Conservation (phyloP, 1,140 invertebrate species). For the Drosophila ananassae region DNA sequence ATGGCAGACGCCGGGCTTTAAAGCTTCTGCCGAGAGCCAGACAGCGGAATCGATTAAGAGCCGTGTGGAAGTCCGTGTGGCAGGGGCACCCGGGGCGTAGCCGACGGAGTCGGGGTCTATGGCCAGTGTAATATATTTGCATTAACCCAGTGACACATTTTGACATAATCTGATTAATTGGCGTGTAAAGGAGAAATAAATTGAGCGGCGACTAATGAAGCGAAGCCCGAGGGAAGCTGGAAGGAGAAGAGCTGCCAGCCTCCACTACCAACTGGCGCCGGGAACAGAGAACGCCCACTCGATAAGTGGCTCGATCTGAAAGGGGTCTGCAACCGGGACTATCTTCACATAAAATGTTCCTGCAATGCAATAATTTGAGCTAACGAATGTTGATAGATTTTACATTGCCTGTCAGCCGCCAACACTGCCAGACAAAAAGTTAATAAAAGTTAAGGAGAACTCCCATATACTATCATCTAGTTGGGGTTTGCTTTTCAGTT, state of each 20-base stretch:
- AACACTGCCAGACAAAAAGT: slow-evolving; percentile 11
- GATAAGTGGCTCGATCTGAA: slow-evolving; percentile 35
- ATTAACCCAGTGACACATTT: slow-evolving; percentile 82
- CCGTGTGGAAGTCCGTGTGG: not conserved
- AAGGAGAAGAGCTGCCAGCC: slow-evolving; percentile 15
- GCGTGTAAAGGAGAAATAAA: slow-evolving; percentile 75
- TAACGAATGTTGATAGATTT: slow-evolving; percentile 46
- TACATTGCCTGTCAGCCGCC: slow-evolving; percentile 9
- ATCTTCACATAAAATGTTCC: slow-evolving; percentile 30
- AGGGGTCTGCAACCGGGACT: slow-evolving; percentile 14
- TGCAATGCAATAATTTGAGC: slow-evolving; percentile 47
- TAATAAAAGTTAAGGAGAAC: not conserved
- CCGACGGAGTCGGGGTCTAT: slow-evolving; percentile 11
- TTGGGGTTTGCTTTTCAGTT: not conserved
- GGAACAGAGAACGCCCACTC: slow-evolving; percentile 37
- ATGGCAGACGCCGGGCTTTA: slow-evolving; percentile 35
- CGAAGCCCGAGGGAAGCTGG: slow-evolving; percentile 31
- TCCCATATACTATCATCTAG: not conserved
- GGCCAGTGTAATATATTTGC: slow-evolving; percentile 72
- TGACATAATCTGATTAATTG: slow-evolving; percentile 82
- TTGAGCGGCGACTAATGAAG: slow-evolving; percentile 72
- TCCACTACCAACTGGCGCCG: slow-evolving; percentile 15
- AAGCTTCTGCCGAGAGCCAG: slow-evolving; percentile 32
- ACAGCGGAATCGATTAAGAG: slow-evolving; percentile 16
- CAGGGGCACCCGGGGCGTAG: not conserved